Base-by-base conservation (phyloP, 2,888 invertebrate genomes). In the Agrilus cyanescens region DNA sequence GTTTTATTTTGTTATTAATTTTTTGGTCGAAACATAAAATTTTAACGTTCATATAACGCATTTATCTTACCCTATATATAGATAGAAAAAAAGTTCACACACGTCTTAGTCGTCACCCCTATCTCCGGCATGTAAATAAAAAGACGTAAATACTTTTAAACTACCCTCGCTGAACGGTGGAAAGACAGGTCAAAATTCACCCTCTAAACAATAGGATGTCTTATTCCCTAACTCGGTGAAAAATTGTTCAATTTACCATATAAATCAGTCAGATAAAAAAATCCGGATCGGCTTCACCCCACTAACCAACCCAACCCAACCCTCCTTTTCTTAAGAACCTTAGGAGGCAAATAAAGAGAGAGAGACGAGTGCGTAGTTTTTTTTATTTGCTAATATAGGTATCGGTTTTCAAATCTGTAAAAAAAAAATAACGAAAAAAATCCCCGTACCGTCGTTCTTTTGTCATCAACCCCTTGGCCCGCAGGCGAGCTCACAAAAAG, bases 321-420 rank as follows among this genome's bases (percentile, higher is more conserved):
- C 18, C 44, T 39, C 38, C 32, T 34, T 30, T 40, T 34, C 43
- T 43, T 37, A 39, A 32, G 42, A 44, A 38, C 32, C 33, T 38
- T 25, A 14, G 32, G 33, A 15, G 25, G 31, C 30, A 32, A 38
- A 8, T 31, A n/a, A 25, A 31, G 20, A 36, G 13, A 32, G 10
- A 10, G 10, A 33, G 36, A 40, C 13, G 32, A 13, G n/a, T 4
- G 30, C 18, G 34, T 18, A 34, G n/a, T 20, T 37, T 35, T 39
- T 56, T 56, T 53, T 55, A 59, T 57, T 58, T 56, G 53, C 53
- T 63, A 65, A 65, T 65, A 61, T 58, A 49, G 58, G 56, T 65
- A 65, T 65, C 64, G 60, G 58, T 61, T 65, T 63, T 58, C 64
- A 56, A 54, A 58, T 53, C 46, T 48, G 48, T 50, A 53, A 44